Conservation (phyloP, 2,888 invertebrate genomes). For the Caenorhabditis afra region DNA sequence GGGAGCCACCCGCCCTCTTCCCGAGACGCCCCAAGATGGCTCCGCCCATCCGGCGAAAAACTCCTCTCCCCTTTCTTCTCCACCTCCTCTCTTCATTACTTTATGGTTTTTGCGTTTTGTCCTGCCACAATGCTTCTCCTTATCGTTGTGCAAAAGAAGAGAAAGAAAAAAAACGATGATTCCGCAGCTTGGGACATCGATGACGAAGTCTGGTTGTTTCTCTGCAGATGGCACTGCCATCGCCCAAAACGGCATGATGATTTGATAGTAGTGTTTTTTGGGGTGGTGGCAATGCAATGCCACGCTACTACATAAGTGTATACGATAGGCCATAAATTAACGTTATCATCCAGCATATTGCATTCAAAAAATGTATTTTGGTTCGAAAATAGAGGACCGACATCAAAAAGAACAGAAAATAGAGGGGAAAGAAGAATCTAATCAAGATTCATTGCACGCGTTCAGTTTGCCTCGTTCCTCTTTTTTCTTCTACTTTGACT, state of each 20-base stretch:
- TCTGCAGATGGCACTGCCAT: constrained; percentile 18
- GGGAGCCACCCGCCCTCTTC: neutral
- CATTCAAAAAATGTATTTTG: constrained; percentile 19
- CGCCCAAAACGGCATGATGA: neutral
- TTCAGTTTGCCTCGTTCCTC: too few species aligned
- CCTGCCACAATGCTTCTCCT: constrained; percentile 34
- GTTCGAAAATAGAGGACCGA: neutral
- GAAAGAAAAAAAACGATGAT: constrained; percentile 32
- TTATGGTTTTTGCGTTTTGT: constrained; percentile 56
- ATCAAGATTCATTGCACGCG: constrained; percentile 11
- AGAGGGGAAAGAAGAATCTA: neutral
- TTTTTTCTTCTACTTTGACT: neutral
- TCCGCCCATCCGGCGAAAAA: constrained; percentile 9
- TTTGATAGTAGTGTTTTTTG: constrained; percentile 39
- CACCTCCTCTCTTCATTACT: constrained; percentile 32
- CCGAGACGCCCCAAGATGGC: neutral
- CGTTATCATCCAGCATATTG: constrained; percentile 17
- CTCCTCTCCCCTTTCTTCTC: constrained; percentile 12
- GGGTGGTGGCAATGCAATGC: constrained; percentile 4
- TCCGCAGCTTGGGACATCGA: constrained; percentile 27
- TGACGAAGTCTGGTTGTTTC: constrained; percentile 42
- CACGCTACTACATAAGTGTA: constrained; percentile 31
- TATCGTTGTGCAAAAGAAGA: constrained; percentile 13
- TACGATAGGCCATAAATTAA: constrained; percentile 42
- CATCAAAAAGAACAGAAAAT: neutral